Evolutionary conservation across 2,797 vertebrate species (phyloP), one percentile per base, ranked within the genome.

Genomic region (Neosilurus mollespiculum): DNA sequence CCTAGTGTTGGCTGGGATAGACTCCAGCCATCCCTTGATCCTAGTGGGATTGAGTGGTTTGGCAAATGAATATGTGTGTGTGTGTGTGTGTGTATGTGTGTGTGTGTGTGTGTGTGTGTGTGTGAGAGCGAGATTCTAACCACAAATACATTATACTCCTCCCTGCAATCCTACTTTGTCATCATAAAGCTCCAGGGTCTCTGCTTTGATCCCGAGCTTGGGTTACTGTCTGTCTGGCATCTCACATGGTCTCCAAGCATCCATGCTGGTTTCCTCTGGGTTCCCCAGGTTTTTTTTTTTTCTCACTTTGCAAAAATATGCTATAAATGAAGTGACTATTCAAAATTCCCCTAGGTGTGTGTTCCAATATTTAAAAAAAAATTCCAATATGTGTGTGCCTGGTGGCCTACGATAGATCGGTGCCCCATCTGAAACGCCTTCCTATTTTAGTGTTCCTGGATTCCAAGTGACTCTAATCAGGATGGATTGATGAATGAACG

Each of bases 51-150:
- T 43, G 6, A 43, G 37, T 43, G 37, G 37, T 43, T 43, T 43
- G 37, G 37, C 37, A 43, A 43, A 43, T 2, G 37, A 43, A 43
- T 43, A 6, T 43, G 37, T 43, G 37, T 43, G 37, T 2, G 6
- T 2, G 6, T 2, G 6, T 2, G 6, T 2, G 6, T 2, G 6
- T 2, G 6, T 43, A 2, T 2, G 37, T 43, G 37, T 2, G 37
- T 2, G 37, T 2, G 2, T 6, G 6, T 2, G 37, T 2, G 37
- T 2, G 37, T 2, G 37, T 2, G 37, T 2, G 6, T 2, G 6
- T 2, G 6, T 2, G 6, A 6, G 6, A 6, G 37, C 2, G 37
- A 43, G 37, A 43, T 2, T 20, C 4, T 20, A 10, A 70, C 20
- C 20, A 70, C 34, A 49, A 49, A 49, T 12, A 6, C 37, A 43